A percentile compares a stretch with the other conserved stretches of the same genome.
These are phyloP conservation scores for Tragelaphus imberbis DNA, from an alignment of 2,113 vertebrate species.

Conservation along the genomic window DNA sequence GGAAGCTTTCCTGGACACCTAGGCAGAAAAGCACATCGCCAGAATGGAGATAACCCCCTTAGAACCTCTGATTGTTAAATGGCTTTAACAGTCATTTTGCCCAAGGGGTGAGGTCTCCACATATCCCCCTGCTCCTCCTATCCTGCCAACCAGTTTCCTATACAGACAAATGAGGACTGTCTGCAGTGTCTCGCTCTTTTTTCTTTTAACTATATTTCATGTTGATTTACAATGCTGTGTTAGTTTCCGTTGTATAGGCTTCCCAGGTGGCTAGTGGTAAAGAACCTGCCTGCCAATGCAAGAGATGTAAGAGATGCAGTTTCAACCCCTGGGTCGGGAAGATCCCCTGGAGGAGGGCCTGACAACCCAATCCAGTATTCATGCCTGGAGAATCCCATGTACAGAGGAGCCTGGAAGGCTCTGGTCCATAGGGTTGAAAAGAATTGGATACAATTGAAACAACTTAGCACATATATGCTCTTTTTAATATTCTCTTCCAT, in stretches of 20 bases:
- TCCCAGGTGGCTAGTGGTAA: not conserved
- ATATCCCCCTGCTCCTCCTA: not conserved
- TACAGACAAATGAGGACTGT: not conserved
- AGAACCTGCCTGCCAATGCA: not conserved
- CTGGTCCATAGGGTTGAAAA: not conserved
- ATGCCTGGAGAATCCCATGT: not conserved
- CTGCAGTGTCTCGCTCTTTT: not conserved
- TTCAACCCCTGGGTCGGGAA: not conserved
- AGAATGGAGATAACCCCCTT: not conserved
- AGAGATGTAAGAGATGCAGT: not conserved
- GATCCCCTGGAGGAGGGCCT: not conserved
- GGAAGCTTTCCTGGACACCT: not conserved
- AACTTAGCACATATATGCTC: not conserved
- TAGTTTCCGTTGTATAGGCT: not conserved
- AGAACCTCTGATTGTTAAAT: not conserved
- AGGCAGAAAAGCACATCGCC: rapidly evolving
- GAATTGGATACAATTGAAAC: not conserved
- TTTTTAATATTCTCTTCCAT: not conserved
- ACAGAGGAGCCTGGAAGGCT: not conserved
- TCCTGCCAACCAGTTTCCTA: not conserved
- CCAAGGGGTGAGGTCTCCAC: not conserved
- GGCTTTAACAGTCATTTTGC: not conserved
- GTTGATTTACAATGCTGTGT: not conserved
- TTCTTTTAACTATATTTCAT: not conserved
- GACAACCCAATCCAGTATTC: not conserved